Evolutionary conservation across 1,140 invertebrate species (phyloP), one percentile per base, ranked within the genome.

Genomic region (Sitobion miscanthi): DNA sequence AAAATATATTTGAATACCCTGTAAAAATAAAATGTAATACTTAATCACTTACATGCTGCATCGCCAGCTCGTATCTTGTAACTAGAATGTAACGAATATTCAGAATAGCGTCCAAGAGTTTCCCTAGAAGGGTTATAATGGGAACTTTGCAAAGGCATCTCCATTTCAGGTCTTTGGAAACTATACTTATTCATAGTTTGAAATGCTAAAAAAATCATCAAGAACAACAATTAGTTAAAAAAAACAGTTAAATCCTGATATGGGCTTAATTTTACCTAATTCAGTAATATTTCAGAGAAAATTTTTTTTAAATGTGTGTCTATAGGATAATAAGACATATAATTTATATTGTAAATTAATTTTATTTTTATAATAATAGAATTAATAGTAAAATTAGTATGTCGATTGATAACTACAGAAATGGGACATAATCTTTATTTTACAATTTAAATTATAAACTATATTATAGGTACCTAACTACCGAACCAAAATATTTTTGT

Each of bases 81-180:
- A 91, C 62, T 91, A 45, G 94, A 94, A 94, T 94, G 94, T 88
- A 94, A 93, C 20, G 94, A 94, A 77, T 94, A 93, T 88, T 94
- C 94, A 21, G 94, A 94, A 94, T 94, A 94, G 85, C 94, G 93
- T 35, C 94, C 94, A 83, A 94, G 93, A 87, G 94, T 94, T 93
- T 94, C 94, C 35, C 93, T 94, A 54, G 94, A 94, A 54, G 89
- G 88, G 23, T 88, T 92, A 45, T 94, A 94, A 45, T 86, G 83
- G 21, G 93, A 94, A 47, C 54, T 91, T 54, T 94, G 93, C 30
- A 94, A 54, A 35, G 93, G 93, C 42, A 83, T 91, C 42, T 94
- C 93, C 93, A 94, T 94, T 77, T 92, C 91, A 54, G 91, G 91
- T 35, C 91, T 83, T 54, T 92, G 91, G 14, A 92, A 92, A 52